Evolutionary conservation across 2,888 invertebrate species (phyloP), one percentile per base, ranked within the genome.

Genomic region (Drosophila niveifrons): DNA sequence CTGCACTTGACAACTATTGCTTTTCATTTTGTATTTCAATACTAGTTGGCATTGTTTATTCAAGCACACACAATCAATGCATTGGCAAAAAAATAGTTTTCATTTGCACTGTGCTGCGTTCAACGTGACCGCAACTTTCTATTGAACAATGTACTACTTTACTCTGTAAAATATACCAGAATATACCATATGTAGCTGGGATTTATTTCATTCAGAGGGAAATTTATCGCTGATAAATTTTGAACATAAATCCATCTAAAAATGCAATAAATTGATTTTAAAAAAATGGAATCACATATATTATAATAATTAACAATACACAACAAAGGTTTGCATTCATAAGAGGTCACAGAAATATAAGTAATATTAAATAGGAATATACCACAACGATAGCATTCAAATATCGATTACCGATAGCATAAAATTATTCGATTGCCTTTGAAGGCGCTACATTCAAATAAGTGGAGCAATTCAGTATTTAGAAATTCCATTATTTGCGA

Each of bases 31-130:
- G 69, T 59, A 36, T 36, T 44, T 56, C 58, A 56, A n/a, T 36
- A 36, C 36, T 36, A 43, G 44, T 56, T 68, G 41, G 61, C 57
- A 59, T 66, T 75, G 50, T 68, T 62, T 56, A 59, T 56, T 53
- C 51, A 34, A 41, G 36, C 36, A 36, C 36, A 36, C 57, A 64
- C 64, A 75, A 68, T 67, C 64, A 64, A 75, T 71, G 66, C 66
- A 75, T 65, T 75, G 75, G 75, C 75, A 75, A 75, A 75, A 75
- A 68, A 61, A 41, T 67, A 68, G 58, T 72, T 75, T 75, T 75
- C 72, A 58, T 75, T 68, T 51, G 31, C 18, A 62, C 31, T 17
- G 10, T 67, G 75, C 57, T 46, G 58, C 75, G 70, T 36, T n/a
- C 50, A 31, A 15, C 2, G 11, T n/a, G 11, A 53, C 41, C 39